These are phyloP conservation scores for Rotaria magnacalcarata DNA, from an alignment of 2,888 invertebrate genomes.

Conservation along the genomic window DNA sequence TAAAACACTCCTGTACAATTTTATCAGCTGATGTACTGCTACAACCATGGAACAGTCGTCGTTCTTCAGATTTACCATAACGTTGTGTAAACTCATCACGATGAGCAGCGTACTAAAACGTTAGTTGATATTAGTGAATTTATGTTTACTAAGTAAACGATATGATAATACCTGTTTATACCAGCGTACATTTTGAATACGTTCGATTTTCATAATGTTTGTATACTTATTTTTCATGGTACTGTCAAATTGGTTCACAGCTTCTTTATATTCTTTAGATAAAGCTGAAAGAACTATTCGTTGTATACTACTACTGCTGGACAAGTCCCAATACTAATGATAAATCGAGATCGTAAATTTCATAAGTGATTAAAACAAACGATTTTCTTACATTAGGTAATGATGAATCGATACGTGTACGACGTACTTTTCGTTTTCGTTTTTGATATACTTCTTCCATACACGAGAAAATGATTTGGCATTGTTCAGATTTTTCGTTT, in stretches of 20 bases:
- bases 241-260: background rate
- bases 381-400: background rate
- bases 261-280: background rate
- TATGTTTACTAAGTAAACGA: background rate
- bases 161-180: background rate
- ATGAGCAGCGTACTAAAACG: background rate
- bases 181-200: constrained; percentile 9
- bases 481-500: background rate
- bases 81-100: background rate
- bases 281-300: background rate
- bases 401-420: background rate
- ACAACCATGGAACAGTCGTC: background rate
- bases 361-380: background rate
- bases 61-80: background rate
- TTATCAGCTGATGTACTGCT: background rate
- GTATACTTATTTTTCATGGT: background rate
- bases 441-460: background rate
- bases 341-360: background rate
- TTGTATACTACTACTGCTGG: background rate
- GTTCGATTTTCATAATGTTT: background rate
- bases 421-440: background rate
- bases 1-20: constrained; percentile 48
- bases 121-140: background rate
- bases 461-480: background rate
- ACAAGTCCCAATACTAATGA: background rate